Conservation (phyloP, 2,113 vertebrate genomes). For the Steatornis caripensis region DNA sequence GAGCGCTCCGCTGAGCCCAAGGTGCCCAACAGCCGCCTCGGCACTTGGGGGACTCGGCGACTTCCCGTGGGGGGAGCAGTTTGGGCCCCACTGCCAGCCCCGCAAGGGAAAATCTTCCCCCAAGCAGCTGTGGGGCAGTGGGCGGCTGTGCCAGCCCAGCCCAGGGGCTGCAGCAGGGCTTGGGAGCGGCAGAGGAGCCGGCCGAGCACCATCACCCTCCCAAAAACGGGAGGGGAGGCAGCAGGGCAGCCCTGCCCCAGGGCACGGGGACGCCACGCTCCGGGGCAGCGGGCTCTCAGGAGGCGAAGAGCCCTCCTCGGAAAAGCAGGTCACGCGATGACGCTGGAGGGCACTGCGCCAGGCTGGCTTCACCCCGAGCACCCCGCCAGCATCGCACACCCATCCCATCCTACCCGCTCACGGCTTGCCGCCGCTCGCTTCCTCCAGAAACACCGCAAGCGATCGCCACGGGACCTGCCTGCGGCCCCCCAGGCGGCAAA, state of each 20-base stretch:
- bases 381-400: fast-evolving
- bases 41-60: fast-evolving
- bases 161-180: too few species aligned
- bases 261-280: background rate
- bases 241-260: background rate
- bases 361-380: background rate
- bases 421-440: background rate
- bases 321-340: background rate
- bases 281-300: background rate
- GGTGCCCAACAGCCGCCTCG: background rate
- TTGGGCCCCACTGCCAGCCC: background rate
- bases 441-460: fast-evolving
- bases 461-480: background rate
- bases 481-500: background rate
- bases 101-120: background rate
- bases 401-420: background rate
- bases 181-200: background rate
- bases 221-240: background rate
- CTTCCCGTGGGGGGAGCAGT: fast-evolving
- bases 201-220: background rate
- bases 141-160: background rate
- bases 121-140: background rate
- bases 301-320: background rate
- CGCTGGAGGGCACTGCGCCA: background rate
- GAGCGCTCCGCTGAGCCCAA: fast-evolving